Evolutionary conservation across 1,140 invertebrate species (phyloP), one percentile per base, ranked within the genome.

Genomic region (Neodiprion pinetum): DNA sequence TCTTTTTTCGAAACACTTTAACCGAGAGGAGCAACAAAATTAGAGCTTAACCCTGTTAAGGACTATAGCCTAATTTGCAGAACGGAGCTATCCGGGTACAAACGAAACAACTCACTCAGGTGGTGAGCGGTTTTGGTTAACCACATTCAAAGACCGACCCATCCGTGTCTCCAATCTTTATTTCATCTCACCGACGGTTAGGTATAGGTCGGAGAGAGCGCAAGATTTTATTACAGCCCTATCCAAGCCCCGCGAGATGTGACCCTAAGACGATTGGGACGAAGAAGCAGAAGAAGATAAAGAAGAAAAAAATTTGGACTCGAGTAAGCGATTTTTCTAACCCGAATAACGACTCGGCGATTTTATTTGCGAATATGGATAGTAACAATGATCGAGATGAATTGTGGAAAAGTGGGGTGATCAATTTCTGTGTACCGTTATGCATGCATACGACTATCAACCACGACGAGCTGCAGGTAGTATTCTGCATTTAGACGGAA

Each of bases 251-350:
- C 61, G 7, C 12, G 61, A 65, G 4, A 14, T 65, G 17, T 40
- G 7, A 65, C 17, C 12, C 61, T 14, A 65, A 65, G 17, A 14
- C 12, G 17, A 3, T 65, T 65, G 61, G 61, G 61, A 65, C 12
- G 61, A 65, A 65, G 61, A 65, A 65, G 17, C 7, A 7, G 17
- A 65, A 17, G 12, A 65, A 17, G 17, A 65, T 14, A 65, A 65
- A 65, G 61, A 17, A 14, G 17, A 17, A 17, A 65, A 65, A 65
- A 65, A 14, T 65, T 1, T 3, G 61, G 7, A 7, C 12, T 21
- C 7, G 61, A 65, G 61, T 65, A 65, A 65, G 61, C 61, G 61
- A 65, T 65, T 65, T 65, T 65, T 65, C 61, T 65, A 17, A 65
- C 3, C 12, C 61, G 12, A 40, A 40, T 40, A 40, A 40, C 28